These are phyloP conservation scores for Patella pellucida DNA, from an alignment of 2,888 invertebrate species.

Conservation along the genomic window DNA sequence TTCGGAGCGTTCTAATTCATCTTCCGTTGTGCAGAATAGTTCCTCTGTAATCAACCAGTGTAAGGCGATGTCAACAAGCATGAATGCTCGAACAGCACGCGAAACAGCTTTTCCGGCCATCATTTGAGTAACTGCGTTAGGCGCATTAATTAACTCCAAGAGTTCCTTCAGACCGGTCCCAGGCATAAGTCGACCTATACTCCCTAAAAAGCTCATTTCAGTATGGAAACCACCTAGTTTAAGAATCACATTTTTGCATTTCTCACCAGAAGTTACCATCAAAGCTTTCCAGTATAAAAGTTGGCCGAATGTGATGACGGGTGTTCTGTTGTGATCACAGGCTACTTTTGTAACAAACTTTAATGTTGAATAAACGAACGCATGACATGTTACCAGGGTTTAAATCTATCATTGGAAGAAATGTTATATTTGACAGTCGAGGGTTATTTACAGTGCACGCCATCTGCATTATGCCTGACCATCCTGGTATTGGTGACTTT, in stretches of 20 bases:
- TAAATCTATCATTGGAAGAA: conserved; percentile 39
- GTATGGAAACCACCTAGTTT: conserved; percentile 15
- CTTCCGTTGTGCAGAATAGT: no score
- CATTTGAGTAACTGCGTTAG: conserved; percentile 38
- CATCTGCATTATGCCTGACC: conserved; percentile 45
- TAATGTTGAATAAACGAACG: conserved; percentile 22
- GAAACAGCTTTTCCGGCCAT: conserved; percentile 38
- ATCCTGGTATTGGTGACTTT: conserved; percentile 28
- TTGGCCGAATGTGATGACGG: conserved; percentile 32
- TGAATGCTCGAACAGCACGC: conserved; percentile 33
- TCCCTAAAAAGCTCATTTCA: conserved; percentile 38
- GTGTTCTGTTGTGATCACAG: conserved; percentile 19
- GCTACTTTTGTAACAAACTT: conserved; percentile 23
- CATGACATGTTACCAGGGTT: conserved; percentile 32
- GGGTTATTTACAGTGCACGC: conserved; percentile 31
- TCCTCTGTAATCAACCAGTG: no score
- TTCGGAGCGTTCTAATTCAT: no score
- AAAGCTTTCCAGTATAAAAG: conserved; percentile 34
- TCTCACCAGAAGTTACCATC: conserved; percentile 17
- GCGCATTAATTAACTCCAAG: conserved; percentile 35
- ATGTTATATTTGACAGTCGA: conserved; percentile 34
- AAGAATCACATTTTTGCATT: neutral
- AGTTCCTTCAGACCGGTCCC: conserved; percentile 40
- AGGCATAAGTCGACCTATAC: conserved; percentile 43
- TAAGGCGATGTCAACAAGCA: no score